Evolutionary conservation across 2,113 vertebrate genomes (phyloP), one percentile per base, ranked within the genome.

Genomic region (Apodemus sylvaticus): DNA sequence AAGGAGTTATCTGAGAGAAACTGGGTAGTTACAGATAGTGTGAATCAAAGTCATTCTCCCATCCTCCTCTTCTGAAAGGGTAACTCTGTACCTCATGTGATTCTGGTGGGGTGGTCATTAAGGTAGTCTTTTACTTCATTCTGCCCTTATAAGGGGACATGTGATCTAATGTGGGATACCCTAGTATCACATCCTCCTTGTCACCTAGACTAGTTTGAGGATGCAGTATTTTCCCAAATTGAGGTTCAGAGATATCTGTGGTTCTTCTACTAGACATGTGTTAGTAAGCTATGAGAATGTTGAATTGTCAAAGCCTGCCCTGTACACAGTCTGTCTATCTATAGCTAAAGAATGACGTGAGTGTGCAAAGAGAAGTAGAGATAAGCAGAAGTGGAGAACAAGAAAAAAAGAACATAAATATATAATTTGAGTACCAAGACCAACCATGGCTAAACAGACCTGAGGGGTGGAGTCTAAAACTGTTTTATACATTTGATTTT

Each of bases 401-500:
- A 93, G 24, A 92, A 55, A 55, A 14, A 82, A 48, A 93, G 87
- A 78, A 55, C 20, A 81, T 3, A 51, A 90, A 5, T 14, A 82
- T 16, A 55, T 71, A 22, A 53, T 89, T 86, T 60, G 60, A 92
- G 29, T 29, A 48, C n/a, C 53, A 86, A 86, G 73, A 62, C 77
- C 64, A 93, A 36, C 5, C 79, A 7, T 42, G 29, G 24, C 91
- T 88, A 70, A 92, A 92, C 22, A 92, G 34, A 95, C 42, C 24
- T 86, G 36, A 66, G 4, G 66, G 7, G 34, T 36, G 77, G 62
- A 77, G 19, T 89, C 78, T 89, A 55, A 34, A 76, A 51, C 90
- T 83, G 22, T 66, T 86, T 64, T 29, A 73, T 94, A 34, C n/a
- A n/a, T 74, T 82, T 77, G n/a, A 60, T 71, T 94, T 95, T 94